Percentiles rank a stretch among this genome's conserved stretches.
Conservation (phyloP, 2,113 vertebrate genomes). For the Mionectes macconnelli region DNA sequence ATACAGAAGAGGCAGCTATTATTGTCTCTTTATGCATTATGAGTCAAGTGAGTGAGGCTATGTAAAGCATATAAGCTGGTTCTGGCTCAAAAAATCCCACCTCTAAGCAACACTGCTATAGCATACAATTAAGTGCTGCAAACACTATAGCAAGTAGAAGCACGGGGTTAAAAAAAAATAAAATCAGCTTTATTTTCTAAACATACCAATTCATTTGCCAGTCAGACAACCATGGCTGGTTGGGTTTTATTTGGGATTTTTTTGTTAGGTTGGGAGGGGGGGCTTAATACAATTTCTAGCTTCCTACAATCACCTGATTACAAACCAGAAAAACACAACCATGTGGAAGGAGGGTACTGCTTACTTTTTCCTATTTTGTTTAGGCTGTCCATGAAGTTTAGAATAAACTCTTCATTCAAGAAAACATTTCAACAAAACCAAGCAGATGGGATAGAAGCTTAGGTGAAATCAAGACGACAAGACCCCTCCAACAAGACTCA, state of each 20-base stretch:
- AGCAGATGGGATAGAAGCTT: neutral
- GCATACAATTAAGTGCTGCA: neutral
- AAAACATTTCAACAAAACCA: neutral
- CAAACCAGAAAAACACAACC: neutral
- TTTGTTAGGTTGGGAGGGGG: neutral
- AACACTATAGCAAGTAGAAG: neutral
- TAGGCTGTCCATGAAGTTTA: neutral
- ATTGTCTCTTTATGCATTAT: neutral
- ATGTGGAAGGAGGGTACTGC: neutral
- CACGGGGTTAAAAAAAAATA: fast-evolving
- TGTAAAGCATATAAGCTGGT: neutral
- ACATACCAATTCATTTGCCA: neutral
- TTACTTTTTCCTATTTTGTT: neutral
- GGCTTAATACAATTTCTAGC: neutral
- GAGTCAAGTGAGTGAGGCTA: neutral
- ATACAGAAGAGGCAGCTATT: neutral
- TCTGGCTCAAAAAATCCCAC: neutral
- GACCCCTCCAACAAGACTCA: neutral
- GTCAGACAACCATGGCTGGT: neutral
- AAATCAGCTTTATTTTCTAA: neutral
- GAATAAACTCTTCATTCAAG: neutral
- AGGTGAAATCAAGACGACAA: neutral
- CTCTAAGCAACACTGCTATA: neutral
- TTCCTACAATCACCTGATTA: neutral
- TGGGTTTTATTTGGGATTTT: neutral